Base-by-base conservation (phyloP, 2,113 vertebrate species). In the Erythrolamprus reginae region DNA sequence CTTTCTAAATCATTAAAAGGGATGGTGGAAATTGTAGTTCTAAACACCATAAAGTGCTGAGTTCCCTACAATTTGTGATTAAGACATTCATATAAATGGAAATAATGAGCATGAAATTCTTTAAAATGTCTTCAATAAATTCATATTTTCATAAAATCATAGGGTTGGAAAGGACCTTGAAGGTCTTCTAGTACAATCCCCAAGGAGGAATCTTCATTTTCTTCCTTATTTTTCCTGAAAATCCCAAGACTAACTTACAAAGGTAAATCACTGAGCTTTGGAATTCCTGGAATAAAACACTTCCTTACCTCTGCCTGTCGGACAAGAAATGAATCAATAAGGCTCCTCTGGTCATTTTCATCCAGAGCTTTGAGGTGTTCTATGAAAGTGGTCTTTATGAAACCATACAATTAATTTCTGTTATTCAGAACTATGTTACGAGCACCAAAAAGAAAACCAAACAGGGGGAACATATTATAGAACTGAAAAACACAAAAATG, bases 341-440 rank as follows among this genome's bases (percentile, higher is more conserved):
- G 94, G 89, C 95, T 94, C 91, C 95, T 94, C 89, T 94, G 92
- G 89, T 97, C 92, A 5, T 96, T 96, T 92, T 83, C 92, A 90
- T 97, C 94, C 51, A 96, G 77, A 33, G 87, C 70, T 70, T 91
- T 90, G 24, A 3, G 86, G 47, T 91, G 90, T 65, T 95, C 23
- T 47, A 90, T 33, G 84, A 96, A 96, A n/a, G 90, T 90, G 5
- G 12, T 91, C 28, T 89, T 92, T 90, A 97, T 89, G 87, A 95
- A 96, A 24, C 33, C 10, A 3, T 47, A 45, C 1, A 93, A 3
- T 70, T 95, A 88, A 17, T 90, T 28, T 82, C 5, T 1, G 33
- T 96, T 96, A 6, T 42, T 65, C 15, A 86, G 1, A 19, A 95
- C 0, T 42, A 13, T 93, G 19, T 94, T 96, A n/a, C 55, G n/a